A percentile compares a stretch with the other conserved stretches of the same genome.
These are phyloP conservation scores for Hormaphis cornu DNA, from an alignment of 1,140 invertebrate genomes.

Conservation along the genomic window DNA sequence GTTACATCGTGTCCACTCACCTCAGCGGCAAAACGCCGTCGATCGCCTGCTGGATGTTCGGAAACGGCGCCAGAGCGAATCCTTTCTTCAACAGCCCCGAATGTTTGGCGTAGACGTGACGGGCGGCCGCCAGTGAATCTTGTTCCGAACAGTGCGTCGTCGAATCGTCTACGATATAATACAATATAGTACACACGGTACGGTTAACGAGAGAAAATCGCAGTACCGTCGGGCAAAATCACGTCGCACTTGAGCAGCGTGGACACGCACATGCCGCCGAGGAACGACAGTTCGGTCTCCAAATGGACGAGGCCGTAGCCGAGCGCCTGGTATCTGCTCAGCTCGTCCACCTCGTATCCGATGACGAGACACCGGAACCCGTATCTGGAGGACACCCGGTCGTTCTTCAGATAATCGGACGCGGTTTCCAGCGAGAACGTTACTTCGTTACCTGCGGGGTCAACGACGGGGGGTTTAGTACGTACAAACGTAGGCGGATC, in stretches of 20 bases:
- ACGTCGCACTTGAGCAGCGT: conserved; percentile 81
- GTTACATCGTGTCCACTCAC: background rate
- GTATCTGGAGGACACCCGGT: conserved; percentile 64
- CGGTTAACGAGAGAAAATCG: too few relatives aligned
- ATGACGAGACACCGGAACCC: conserved; percentile 88
- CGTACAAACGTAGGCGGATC: too few relatives aligned
- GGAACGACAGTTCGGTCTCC: conserved; percentile 82
- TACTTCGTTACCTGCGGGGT: conserved; percentile 88
- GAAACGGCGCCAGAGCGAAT: conserved; percentile 16
- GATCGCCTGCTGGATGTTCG: conserved; percentile 5
- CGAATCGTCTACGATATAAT: background rate
- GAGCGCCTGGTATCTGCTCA: conserved; percentile 43
- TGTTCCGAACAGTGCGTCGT: background rate
- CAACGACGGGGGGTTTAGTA: too few relatives aligned
- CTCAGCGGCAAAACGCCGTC: conserved; percentile 8
- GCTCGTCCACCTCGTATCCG: conserved; percentile 71
- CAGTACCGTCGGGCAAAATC: background rate
- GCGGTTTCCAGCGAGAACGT: conserved; percentile 91
- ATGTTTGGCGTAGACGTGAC: background rate
- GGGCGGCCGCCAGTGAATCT: background rate
- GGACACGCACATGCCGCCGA: conserved; percentile 81
- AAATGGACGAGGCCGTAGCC: conserved; percentile 56
- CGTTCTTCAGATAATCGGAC: conserved; percentile 89
- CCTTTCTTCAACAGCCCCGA: conserved; percentile 20
- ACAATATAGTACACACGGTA: background rate